Base-by-base conservation (phyloP, 2,888 invertebrate species). In the Galerucella pusilla region DNA sequence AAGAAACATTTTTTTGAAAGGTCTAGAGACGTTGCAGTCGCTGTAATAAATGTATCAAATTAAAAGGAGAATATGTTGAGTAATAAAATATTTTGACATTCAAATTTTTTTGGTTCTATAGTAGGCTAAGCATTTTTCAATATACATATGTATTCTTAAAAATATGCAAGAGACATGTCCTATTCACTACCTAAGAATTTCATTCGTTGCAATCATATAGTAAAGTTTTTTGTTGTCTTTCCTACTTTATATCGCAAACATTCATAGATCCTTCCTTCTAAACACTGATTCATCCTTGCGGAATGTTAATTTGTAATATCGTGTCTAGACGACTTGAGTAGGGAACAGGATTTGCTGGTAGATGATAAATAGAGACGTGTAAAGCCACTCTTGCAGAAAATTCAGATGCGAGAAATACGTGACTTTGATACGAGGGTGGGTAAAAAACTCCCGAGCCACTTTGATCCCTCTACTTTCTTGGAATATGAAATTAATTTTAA, bases 261-360 rank as follows among this genome's bases (percentile, higher is more conserved):
- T 52, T 52, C 52, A 25, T 60, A 42, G 35, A 42, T 42, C 35
- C 35, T 42, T 42, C 9, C 2, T 42, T 42, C 35, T 1, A 42
- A 42, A 42, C 35, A 42, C 7, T 42, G 28, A 60, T 60, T 60
- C 60, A 60, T 6, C 28, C 28, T 11, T 14, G 14, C 3, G 28
- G 60, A 60, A 60, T 60, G 63, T 63, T 63, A 63, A 63, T 63
- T 63, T 42, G 35, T 63, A 63, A 28, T 63, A 42, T 63, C 42
- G 7, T 42, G 63, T 63, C 63, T 63, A 63, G 63, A 63, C 63
- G 35, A 14, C 60, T 65, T 16, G 42, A n/a, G 52, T 57, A 57
- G 20, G 57, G 20, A 10, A 14, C n/a, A 52, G 14, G 52, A 45
- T 42, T 65, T 42, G 42, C 25, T 49, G 66, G n/a, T 7, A 57